Base-by-base conservation (phyloP, 2,113 vertebrate genomes). In the Oryzias melastigma region DNA sequence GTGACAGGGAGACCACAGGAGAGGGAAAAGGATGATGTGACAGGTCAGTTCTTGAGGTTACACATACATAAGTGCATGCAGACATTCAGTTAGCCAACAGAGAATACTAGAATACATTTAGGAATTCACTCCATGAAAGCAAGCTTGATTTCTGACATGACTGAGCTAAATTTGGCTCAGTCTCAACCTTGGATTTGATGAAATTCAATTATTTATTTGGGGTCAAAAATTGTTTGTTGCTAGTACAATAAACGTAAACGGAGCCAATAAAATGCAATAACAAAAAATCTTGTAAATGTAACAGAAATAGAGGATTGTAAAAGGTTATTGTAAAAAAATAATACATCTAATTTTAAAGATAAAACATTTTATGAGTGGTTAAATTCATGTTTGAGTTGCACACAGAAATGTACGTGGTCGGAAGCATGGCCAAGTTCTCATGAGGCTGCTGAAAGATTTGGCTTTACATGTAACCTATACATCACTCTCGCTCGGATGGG, bases 381-480 rank as follows among this genome's bases (percentile, higher is more conserved):
- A 8, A 2, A 35, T 2, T 12, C 8, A 35, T 2, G 10, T 10
- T 35, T 35, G 35, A 35, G 10, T 35, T 35, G 35, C 35, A 35
- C 35, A 35, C 35, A 12, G 8, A 35, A 35, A 35, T 12, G 35
- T 12, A 35, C 3, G 35, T 43, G 58, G 45, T 67, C 47, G 68
- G 47, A 24, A 66, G 29, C 29, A 52, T 40, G 53, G 69, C 71
- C 69, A 86, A 80, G 19, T 65, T 17, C 58, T 81, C 85, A 84
- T 82, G 82, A 83, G 80, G 80, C 42, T 18, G 55, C 72, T 71
- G 84, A 80, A 81, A 58, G 77, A 80, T 80, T 83, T 78, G 76
- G 55, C 80, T 65, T 67, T 67, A 65, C 58, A 40, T 78, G 76
- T 52, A 55, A 76, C 48, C 57, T 56, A 42, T 53, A 76, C 69